Percentiles rank a stretch among this genome's conserved stretches.
These are phyloP conservation scores for Thaumetopoea pityocampa DNA, from an alignment of 1,140 invertebrate genomes.

Conservation along the genomic window DNA sequence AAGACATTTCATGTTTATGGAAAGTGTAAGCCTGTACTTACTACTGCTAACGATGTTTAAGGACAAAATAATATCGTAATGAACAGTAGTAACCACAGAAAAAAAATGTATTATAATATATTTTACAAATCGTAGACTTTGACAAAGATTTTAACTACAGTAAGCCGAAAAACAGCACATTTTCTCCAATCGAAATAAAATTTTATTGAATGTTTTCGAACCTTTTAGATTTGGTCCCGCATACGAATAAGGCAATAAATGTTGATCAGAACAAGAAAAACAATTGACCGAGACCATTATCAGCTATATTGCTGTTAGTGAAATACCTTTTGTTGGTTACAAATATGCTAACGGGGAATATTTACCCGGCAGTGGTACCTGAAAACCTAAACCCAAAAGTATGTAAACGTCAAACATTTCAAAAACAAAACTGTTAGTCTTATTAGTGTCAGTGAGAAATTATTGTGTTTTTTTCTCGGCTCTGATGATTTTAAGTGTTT, in stretches of 20 bases:
- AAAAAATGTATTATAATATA: slow-evolving; percentile 22
- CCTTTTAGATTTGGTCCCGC: slow-evolving; percentile 48
- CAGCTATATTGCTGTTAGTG: slow-evolving; percentile 32
- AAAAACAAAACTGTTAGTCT: too few species aligned
- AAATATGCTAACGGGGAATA: too few species aligned
- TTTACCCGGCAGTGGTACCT: too few species aligned
- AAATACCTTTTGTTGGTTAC: too few species aligned
- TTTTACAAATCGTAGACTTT: slow-evolving; percentile 9
- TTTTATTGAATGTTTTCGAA: slow-evolving; percentile 49
- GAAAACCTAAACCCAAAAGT: too few species aligned
- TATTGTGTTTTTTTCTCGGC: too few species aligned
- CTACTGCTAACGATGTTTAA: slow-evolving; percentile 5
- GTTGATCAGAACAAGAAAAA: slow-evolving; percentile 52
- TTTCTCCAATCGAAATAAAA: slow-evolving; percentile 46
- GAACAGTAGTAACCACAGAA: slow-evolving; percentile 10
- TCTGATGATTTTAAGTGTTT: too few species aligned
- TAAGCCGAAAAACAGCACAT: slow-evolving; percentile 6
- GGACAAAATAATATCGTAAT: slow-evolving; percentile 1
- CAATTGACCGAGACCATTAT: slow-evolving; percentile 51
- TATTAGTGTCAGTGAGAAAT: too few species aligned
- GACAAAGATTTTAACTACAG: slow-evolving; percentile 1
- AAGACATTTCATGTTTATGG: slow-evolving; percentile 29
- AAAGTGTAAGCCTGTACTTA: slow-evolving; percentile 12
- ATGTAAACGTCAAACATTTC: too few species aligned
- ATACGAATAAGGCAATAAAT: slow-evolving; percentile 63